Evolutionary conservation across 2,888 invertebrate species (phyloP), one percentile per base, ranked within the genome.

Genomic region (Pollenia labialis): DNA sequence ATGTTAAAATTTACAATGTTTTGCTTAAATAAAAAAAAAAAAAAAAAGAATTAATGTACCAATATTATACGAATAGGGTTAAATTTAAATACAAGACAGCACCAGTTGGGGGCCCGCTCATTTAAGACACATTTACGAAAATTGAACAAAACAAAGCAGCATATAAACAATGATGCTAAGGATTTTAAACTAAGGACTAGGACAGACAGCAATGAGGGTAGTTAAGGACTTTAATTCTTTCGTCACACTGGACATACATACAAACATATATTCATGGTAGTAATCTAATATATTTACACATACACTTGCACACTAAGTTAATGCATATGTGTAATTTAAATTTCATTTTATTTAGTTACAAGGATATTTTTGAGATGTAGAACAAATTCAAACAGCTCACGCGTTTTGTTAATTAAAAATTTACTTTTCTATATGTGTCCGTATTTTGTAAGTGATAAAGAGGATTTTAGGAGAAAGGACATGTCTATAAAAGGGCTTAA

Each of bases 231-330:
- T 64, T 64, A 76, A 80, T 62, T 56, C 85, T 76, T 81, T 81
- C 85, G 85, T 85, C 85, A 85, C 85, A 75, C 81, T 81, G 85
- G 85, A 81, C 85, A 85, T 23, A 23, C 18, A 23, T 66, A 81
- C 85, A 85, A 1, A 23, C 18, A 23, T 66, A 48, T 12, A 68
- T 42, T 23, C 42, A 8, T 8, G 42, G 8, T 42, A 4, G 32
- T 32, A 32, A 32, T 32, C 32, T 32, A 42, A 72, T 12, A 44
- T 11, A 64, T 12, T 50, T 14, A 62, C n/a, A 58, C 6, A 58
- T n/a, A 69, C 6, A 23, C 69, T 32, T 40, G 46, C n/a, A 66
- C 18, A 16, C 46, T 48, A 50, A 32, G 32, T 11, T 14, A 6
- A 69, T 69, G 12, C 14, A 50, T 68, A 50, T 40, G 14, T 12